Base-by-base conservation (phyloP, 2,113 vertebrate species). In the Vanacampus margaritifer region DNA sequence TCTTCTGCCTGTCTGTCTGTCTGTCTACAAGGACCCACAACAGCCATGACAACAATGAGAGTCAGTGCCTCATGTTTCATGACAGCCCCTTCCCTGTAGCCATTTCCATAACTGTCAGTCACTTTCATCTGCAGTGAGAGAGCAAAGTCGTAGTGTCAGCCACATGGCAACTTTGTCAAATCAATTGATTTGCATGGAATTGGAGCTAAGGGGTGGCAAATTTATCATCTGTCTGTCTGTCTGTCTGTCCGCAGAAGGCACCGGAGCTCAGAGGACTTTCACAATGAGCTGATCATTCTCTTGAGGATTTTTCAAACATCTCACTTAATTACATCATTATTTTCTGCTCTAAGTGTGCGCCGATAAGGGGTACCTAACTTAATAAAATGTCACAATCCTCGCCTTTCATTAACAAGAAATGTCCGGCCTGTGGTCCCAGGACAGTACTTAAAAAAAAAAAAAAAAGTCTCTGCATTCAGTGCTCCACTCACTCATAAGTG, bases 101-200 rank as follows among this genome's bases (percentile, higher is more conserved):
- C 74, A 65, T 79, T 76, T 79, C 51, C 63, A 71, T 57, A 85
- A 82, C 80, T 73, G 85, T 81, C 85, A 80, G 51, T 26, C 41
- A 64, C 36, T 82, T 85, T 79, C 72, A 80, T 88, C 84, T 76
- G 45, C 23, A 17, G 64, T 10, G 17, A 35, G 65, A 57, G 53
- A 77, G 71, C 78, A 80, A 86, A 86, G 81, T 69, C 68, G 24
- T 21, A 1, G 62, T 72, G 79, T 83, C 84, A 70, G 79, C 69
- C 65, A 46, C 73, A 17, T 10, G 37, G 64, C 70, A 72, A 69
- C 71, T 64, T 72, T 70, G 75, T 78, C 68, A 78, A 63, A 56
- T 56, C 71, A 71, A 83, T 67, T 70, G 76, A 79, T 86, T 79
- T 71, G 72, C 71, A 45, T 56, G 21, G 45, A 37, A 43, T 14